A percentile compares a stretch with the other conserved stretches of the same genome.
Evolutionary conservation across 2,888 invertebrate genomes (phyloP).

Genomic region (Dynastes maya): DNA sequence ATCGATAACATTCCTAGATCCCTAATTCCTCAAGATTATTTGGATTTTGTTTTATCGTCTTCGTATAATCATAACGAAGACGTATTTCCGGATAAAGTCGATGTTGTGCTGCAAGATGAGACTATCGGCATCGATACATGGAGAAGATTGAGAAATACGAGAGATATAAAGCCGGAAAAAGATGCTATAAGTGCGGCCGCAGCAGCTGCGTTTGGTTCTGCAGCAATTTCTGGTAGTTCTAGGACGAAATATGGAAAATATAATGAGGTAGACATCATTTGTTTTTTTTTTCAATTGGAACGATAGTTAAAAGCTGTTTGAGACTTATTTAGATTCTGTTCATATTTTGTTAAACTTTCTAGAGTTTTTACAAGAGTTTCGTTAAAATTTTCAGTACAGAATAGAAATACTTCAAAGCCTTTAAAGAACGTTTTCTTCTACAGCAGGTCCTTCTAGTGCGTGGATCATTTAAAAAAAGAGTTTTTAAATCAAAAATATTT

Average conservation of each 20-base stretch:
- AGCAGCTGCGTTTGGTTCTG: constrained; percentile 50
- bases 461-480: no score
- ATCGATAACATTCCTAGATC: constrained; percentile 56
- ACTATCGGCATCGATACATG: constrained; percentile 78
- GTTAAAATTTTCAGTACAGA: no score
- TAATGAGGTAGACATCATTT: constrained; percentile 37
- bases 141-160: constrained; percentile 79
- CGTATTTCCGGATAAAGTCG: constrained; percentile 76
- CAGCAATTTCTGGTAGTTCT: constrained; percentile 1
- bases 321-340: no score
- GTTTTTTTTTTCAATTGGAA: no score
- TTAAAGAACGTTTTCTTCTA: no score
- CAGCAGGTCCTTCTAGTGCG: no score
- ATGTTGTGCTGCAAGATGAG: constrained; percentile 80
- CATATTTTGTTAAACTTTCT: background rate
- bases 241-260: constrained; percentile 35
- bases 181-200: constrained; percentile 58
- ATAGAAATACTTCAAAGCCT: no score
- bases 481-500: no score
- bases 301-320: no score
- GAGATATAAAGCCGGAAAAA: constrained; percentile 69
- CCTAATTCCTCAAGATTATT: constrained; percentile 76
- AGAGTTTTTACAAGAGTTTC: no score
- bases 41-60: constrained; percentile 79
- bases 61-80: constrained; percentile 81